phyloP scores from a whole-genome alignment of 1,140 invertebrate species.

The Caenorhabditis briggsae region DNA sequence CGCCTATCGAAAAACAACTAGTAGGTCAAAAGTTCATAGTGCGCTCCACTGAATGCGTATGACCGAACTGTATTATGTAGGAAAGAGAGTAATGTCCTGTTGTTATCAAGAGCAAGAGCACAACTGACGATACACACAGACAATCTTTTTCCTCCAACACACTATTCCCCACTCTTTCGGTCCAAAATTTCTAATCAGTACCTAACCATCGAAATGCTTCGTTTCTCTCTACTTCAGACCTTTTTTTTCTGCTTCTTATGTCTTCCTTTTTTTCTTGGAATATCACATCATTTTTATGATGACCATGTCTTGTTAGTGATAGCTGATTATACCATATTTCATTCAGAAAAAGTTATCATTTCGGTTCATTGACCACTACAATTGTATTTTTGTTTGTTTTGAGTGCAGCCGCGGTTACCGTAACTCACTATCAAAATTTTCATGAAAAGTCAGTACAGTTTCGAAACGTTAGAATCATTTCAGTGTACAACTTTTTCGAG shows the following conservation, averaged over 20 bases:
- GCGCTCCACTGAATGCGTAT: background rate
- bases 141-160: conserved; percentile 4
- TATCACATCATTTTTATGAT: conserved; percentile 13
- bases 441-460: too few species aligned
- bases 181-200: conserved; percentile 31
- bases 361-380: background rate
- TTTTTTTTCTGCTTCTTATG: background rate
- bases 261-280: background rate
- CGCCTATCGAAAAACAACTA: too few species aligned
- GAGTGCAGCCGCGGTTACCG: too few species aligned
- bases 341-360: too few species aligned
- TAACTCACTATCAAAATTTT: too few species aligned
- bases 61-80: conserved; percentile 28
- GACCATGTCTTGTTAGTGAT: background rate
- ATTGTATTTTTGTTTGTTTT: background rate
- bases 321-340: background rate
- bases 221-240: background rate
- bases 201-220: background rate
- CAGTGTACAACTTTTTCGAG: too few species aligned
- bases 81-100: conserved; percentile 1
- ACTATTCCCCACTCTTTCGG: conserved; percentile 6
- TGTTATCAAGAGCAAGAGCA: conserved; percentile 1
- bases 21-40: conserved; percentile 32
- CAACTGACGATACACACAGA: background rate
- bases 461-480: too few species aligned